These are phyloP conservation scores for Alethe diademata DNA, from an alignment of 2,113 vertebrate genomes.

Conservation along the genomic window DNA sequence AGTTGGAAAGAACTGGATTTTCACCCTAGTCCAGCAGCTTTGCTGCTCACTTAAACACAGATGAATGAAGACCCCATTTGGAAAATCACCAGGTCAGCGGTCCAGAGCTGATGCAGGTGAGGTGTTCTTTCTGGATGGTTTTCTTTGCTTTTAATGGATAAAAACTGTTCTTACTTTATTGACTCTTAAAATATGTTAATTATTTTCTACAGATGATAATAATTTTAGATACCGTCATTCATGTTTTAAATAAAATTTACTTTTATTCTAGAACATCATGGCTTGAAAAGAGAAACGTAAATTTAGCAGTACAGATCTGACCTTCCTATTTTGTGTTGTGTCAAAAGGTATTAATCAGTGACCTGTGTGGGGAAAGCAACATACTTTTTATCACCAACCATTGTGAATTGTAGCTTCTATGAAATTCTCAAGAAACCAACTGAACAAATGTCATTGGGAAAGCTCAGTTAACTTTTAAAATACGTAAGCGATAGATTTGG, in stretches of 20 bases:
- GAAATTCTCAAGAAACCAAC: not conserved
- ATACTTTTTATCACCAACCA: not conserved
- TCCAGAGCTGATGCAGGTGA: constrained; percentile 94
- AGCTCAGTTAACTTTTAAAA: not conserved
- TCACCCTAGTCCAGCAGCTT: constrained; percentile 85
- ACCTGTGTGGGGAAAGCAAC: not conserved
- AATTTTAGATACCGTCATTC: not conserved
- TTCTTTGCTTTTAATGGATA: not conserved
- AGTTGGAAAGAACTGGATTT: constrained; percentile 68
- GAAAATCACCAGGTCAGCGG: constrained; percentile 90
- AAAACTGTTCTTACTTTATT: not conserved
- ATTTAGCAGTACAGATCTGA: not conserved
- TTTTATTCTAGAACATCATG: not conserved
- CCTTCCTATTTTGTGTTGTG: not conserved
- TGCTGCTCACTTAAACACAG: constrained; percentile 91
- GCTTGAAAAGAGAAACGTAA: not conserved
- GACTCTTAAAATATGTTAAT: not conserved
- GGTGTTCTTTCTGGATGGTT: not conserved
- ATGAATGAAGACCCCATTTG: constrained; percentile 99
- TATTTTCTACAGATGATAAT: not conserved
- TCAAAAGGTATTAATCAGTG: not conserved
- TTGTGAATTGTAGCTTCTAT: not conserved
- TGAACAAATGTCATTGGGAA: not conserved
- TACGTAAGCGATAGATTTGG: not conserved
- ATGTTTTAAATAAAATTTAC: not conserved